These are phyloP conservation scores for Lordiphosa clarofinis DNA, from an alignment of 1,140 invertebrate species.

Conservation along the genomic window DNA sequence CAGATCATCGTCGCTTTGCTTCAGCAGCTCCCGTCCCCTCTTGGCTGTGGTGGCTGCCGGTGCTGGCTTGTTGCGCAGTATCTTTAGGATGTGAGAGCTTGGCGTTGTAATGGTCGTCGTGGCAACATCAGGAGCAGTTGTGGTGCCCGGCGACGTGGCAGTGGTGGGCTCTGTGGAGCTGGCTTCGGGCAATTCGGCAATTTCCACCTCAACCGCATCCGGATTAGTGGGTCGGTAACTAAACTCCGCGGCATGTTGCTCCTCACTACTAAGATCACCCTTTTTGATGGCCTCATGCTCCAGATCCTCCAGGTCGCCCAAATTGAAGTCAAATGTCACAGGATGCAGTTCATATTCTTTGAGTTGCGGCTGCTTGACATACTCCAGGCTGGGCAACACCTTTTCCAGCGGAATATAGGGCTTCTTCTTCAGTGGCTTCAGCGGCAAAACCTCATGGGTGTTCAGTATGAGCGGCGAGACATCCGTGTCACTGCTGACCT, in stretches of 20 bases:
- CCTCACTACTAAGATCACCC: slow-evolving; percentile 54
- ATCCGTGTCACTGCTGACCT: slow-evolving; percentile 37
- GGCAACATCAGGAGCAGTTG: neutral
- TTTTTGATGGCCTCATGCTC: slow-evolving; percentile 70
- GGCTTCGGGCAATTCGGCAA: slow-evolving; percentile 31
- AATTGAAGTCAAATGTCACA: slow-evolving; percentile 74
- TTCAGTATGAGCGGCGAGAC: slow-evolving; percentile 55
- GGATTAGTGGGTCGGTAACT: slow-evolving; percentile 45
- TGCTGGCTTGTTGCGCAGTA: slow-evolving; percentile 51
- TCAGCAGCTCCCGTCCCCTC: slow-evolving; percentile 60
- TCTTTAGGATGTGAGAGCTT: slow-evolving; percentile 68
- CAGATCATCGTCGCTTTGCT: slow-evolving; percentile 60
- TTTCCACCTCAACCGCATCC: slow-evolving; percentile 53
- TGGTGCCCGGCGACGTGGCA: slow-evolving; percentile 21
- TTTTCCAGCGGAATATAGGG: slow-evolving; percentile 66
- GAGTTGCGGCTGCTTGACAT: slow-evolving; percentile 58
- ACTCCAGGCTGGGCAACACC: slow-evolving; percentile 47
- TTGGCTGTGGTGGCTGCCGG: slow-evolving; percentile 26
- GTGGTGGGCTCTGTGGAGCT: slow-evolving; percentile 31
- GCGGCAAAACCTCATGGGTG: slow-evolving; percentile 61
- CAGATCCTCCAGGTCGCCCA: slow-evolving; percentile 73
- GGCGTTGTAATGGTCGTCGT: slow-evolving; percentile 30
- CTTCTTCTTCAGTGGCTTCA: slow-evolving; percentile 69
- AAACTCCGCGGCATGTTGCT: slow-evolving; percentile 40
- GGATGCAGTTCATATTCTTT: slow-evolving; percentile 72